Evolutionary conservation across 2,888 invertebrate species (phyloP), one percentile per base, ranked within the genome.

Genomic region (Lycaena phlaeas): DNA sequence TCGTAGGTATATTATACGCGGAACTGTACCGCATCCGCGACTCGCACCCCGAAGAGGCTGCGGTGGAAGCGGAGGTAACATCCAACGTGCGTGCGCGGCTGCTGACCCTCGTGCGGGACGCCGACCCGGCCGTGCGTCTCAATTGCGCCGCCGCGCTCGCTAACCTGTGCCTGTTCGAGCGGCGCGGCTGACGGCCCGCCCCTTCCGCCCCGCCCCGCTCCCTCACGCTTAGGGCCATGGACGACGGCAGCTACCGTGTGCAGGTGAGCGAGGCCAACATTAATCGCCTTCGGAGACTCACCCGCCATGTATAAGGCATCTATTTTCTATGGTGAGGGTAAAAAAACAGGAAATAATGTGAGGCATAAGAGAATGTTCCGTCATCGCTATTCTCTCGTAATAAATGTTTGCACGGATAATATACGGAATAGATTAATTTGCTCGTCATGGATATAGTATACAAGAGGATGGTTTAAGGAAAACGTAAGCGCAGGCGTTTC

Each of bases 101-200:
- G 2, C 58, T 88, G 30, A 85, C 86, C 40, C 72, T 90, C 1
- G 59, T 89, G 31, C 84, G 85, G 39, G 89, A 90, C 52, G 59
- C 77, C 2, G 78, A 85, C 42, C 75, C 87, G 1, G 65, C 64
- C 4, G 89, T 89, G 1, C 61, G 89, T 9, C 81, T 86, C 45
- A 79, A 86, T 54, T 76, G 89, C 0, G 87, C 87, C 1, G 71
- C 86, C 57, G 88, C 89, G 0, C 74, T 89, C 11, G 85, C 88
- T 0, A 72, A 72, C 48, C 59, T 85, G 1, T 77, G 76, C 38
- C 60, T 71, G 2, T 47, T 49, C 1, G 63, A 65, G 0, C 30
- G 44, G 27, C 9, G 18, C 15, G 14, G 7, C 22, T 12, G 17
- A 22, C 15, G n/a, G 14, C 22, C 26, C 18, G 10, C n/a, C 40